Percentiles rank a stretch among this genome's conserved stretches.
Conservation (phyloP, 1,140 invertebrate genomes). For the Sesamia nonagrioides region DNA sequence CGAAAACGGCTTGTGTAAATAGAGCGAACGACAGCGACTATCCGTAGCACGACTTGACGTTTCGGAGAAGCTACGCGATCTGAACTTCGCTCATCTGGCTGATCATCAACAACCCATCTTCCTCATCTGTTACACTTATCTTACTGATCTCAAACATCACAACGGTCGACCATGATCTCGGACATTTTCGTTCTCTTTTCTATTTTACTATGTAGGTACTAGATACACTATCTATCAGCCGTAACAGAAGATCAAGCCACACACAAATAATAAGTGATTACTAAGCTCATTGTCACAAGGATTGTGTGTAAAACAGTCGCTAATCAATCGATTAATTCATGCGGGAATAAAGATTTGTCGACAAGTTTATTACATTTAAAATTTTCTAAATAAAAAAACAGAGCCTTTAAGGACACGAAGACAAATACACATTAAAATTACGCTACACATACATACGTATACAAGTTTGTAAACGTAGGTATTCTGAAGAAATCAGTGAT, state of each 20-base stretch:
- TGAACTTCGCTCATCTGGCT: slow-evolving; percentile 38
- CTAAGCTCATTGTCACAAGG: slow-evolving; percentile 56
- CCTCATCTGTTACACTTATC: slow-evolving; percentile 46
- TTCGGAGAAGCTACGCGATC: slow-evolving; percentile 25
- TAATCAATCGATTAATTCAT: slow-evolving; percentile 54
- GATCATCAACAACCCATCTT: slow-evolving; percentile 50
- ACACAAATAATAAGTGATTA: slow-evolving; percentile 56
- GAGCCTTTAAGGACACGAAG: slow-evolving; percentile 67
- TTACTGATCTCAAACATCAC: slow-evolving; percentile 49
- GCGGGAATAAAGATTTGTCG: slow-evolving; percentile 34
- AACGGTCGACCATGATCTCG: slow-evolving; percentile 37
- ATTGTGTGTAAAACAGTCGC: slow-evolving; percentile 47
- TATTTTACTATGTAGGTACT: slow-evolving; percentile 24
- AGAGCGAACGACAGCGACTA: slow-evolving; percentile 21
- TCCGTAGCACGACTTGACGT: slow-evolving; percentile 11
- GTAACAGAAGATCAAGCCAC: slow-evolving; percentile 60
- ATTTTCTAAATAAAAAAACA: slow-evolving; percentile 60
- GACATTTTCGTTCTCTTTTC: slow-evolving; percentile 61
- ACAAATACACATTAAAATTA: slow-evolving; percentile 62
- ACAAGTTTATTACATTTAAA: slow-evolving; percentile 52
- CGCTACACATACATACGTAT: slow-evolving; percentile 63
- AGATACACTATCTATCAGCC: slow-evolving; percentile 45
- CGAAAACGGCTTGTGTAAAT: slow-evolving; percentile 30
- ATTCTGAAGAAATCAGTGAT: slow-evolving; percentile 19
- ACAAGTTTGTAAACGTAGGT: slow-evolving; percentile 33